These are phyloP conservation scores for Celastrina argiolus DNA, from an alignment of 2,888 invertebrate species.

Conservation along the genomic window DNA sequence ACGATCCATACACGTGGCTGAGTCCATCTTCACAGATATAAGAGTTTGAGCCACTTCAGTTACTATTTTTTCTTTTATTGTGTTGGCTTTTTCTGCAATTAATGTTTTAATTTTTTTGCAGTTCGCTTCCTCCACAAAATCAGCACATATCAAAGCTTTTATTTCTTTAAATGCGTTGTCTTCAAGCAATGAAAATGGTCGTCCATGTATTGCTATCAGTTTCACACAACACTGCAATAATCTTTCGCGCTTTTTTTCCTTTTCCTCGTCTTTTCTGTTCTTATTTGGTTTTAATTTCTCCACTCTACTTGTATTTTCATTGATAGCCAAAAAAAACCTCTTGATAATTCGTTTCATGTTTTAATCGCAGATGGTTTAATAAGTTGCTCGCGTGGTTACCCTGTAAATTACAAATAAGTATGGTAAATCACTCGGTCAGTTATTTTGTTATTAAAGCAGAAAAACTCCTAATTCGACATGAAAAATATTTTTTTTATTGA, in stretches of 20 bases:
- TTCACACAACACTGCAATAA: slow-evolving; percentile 14
- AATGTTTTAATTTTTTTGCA: slow-evolving; percentile 9
- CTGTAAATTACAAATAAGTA: not conserved
- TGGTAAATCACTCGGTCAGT: too few species aligned
- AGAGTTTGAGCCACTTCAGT: slow-evolving; percentile 4
- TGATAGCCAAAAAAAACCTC: slow-evolving; percentile 1
- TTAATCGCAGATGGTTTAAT: slow-evolving; percentile 12
- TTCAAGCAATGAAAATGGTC: slow-evolving; percentile 9
- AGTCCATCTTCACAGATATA: slow-evolving; percentile 15
- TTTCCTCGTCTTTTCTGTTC: slow-evolving; percentile 10
- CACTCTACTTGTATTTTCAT: slow-evolving; percentile 9
- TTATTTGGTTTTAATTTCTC: slow-evolving; percentile 1
- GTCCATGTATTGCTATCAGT: slow-evolving; percentile 11
- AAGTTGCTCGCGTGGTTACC: slow-evolving; percentile 13
- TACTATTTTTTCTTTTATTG: slow-evolving; percentile 13
- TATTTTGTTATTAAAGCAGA: not conserved
- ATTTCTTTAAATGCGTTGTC: slow-evolving; percentile 11
- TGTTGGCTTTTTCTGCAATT: slow-evolving; percentile 3
- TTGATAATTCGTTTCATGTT: not conserved
- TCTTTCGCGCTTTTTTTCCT: slow-evolving; percentile 1
- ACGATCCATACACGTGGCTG: slow-evolving; percentile 13
- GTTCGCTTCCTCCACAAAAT: slow-evolving; percentile 15
- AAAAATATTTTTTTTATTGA: too few species aligned
- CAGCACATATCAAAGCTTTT: slow-evolving; percentile 16
- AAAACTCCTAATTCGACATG: too few species aligned